Evolutionary conservation across 2,797 vertebrate genomes (phyloP).

Genomic region (Coccyzus lansbergi): DNA sequence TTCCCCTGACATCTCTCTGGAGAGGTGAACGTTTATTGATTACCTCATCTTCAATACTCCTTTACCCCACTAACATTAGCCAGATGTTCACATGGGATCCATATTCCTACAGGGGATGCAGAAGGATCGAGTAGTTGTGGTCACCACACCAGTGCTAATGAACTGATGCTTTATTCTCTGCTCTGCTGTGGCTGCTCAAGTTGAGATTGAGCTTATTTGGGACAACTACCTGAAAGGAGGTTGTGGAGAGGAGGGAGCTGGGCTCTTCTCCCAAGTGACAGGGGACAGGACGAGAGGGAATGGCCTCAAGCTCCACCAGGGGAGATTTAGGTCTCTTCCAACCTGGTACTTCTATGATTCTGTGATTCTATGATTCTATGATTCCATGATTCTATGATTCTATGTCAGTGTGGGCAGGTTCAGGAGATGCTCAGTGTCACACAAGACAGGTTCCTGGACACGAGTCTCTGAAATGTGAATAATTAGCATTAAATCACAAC

Average conservation of each 20-base stretch:
- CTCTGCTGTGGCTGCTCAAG: neutral
- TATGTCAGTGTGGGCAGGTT: neutral
- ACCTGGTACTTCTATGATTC: too few relatives aligned
- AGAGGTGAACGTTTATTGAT: neutral
- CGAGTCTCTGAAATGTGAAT: neutral
- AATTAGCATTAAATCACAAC: neutral
- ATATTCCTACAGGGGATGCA: fast-evolving
- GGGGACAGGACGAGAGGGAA: too few relatives aligned
- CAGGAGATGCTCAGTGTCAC: neutral
- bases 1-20: neutral
- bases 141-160: fast-evolving
- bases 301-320: too few relatives aligned
- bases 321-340: too few relatives aligned
- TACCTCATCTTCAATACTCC: neutral
- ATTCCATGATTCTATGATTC: too few relatives aligned
- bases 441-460: neutral
- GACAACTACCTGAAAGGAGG: too few relatives aligned
- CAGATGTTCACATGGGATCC: neutral
- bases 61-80: neutral
- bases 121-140: neutral
- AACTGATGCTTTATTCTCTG: neutral
- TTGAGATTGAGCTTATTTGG: neutral
- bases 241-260: too few relatives aligned
- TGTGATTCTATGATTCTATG: too few relatives aligned
- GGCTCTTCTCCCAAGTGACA: too few relatives aligned